A percentile compares a stretch with the other conserved stretches of the same genome.
phyloP scores from a whole-genome alignment of 1,140 invertebrate genomes.

The Belonocnema kinseyi region DNA sequence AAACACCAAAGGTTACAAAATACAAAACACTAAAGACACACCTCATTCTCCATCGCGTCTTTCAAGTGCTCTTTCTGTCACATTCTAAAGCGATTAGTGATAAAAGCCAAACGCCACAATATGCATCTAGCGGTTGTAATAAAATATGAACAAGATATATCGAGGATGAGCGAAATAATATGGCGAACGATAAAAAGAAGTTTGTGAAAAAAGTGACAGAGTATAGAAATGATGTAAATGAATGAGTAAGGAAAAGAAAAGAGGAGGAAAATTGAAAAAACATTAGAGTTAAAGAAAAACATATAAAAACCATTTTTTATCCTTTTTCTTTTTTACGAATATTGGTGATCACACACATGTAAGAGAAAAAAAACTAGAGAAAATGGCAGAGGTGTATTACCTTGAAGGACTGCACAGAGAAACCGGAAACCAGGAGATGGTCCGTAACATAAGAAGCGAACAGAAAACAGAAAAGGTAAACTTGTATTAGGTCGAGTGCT shows the following conservation, averaged over 20 bases:
- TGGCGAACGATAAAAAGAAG: constrained; percentile 42
- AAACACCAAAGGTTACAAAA: not conserved
- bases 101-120: not conserved
- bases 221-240: constrained; percentile 30
- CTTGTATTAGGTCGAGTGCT: constrained; percentile 65
- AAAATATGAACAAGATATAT: constrained; percentile 4
- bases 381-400: constrained; percentile 66
- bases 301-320: constrained; percentile 18
- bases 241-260: constrained; percentile 36
- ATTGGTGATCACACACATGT: constrained; percentile 30
- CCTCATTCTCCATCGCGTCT: not conserved
- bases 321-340: constrained; percentile 18
- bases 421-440: constrained; percentile 69
- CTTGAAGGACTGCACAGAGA: constrained; percentile 72
- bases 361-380: constrained; percentile 52
- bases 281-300: constrained; percentile 30
- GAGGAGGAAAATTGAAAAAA: constrained; percentile 15
- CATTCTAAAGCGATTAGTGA: not conserved
- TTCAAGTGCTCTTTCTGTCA: not conserved
- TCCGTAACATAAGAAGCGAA: constrained; percentile 71
- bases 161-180: constrained; percentile 52
- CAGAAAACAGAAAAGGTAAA: constrained; percentile 70
- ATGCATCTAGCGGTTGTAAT: not conserved
- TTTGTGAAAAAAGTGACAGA: constrained; percentile 39
- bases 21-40: not conserved